Evolutionary conservation across 2,888 invertebrate genomes (phyloP).

Genomic region (Rosalia funebris): DNA sequence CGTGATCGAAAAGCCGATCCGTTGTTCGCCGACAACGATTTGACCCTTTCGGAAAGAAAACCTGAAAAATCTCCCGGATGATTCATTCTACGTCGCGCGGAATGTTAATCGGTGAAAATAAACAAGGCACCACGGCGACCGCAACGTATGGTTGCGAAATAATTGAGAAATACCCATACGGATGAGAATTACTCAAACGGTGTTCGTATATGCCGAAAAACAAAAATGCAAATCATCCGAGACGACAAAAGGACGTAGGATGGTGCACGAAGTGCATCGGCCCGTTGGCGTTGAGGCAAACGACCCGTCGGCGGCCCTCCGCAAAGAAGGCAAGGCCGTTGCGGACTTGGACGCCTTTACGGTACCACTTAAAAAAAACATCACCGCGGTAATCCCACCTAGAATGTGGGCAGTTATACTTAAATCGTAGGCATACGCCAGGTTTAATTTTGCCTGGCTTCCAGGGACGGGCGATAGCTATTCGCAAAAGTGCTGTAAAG

Average conservation of each 20-base stretch:
- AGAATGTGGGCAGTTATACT: constrained; percentile 17
- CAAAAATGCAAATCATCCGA: neutral
- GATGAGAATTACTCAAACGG: neutral
- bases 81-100: constrained; percentile 8
- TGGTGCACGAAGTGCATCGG: constrained; percentile 16
- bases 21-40: neutral
- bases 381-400: constrained; percentile 13
- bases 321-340: constrained; percentile 25
- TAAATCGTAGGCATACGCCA: constrained; percentile 1
- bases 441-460: too few species aligned
- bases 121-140: neutral
- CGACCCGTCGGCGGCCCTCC: constrained; percentile 19
- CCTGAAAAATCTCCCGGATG: constrained; percentile 4
- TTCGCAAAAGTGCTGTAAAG: too few species aligned
- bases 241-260: constrained; percentile 14
- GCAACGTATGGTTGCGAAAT: constrained; percentile 5
- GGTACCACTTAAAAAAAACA: neutral
- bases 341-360: constrained; percentile 1
- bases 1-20: too few species aligned
- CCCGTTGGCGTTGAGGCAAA: constrained; percentile 25
- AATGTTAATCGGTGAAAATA: constrained; percentile 13
- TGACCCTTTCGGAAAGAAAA: neutral
- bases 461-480: too few species aligned
- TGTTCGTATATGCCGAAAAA: neutral
- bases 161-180: neutral